A percentile compares a stretch with the other conserved stretches of the same genome.
Evolutionary conservation across 2,888 invertebrate genomes (phyloP).

Genomic region (Trissonchulus sp.): DNA sequence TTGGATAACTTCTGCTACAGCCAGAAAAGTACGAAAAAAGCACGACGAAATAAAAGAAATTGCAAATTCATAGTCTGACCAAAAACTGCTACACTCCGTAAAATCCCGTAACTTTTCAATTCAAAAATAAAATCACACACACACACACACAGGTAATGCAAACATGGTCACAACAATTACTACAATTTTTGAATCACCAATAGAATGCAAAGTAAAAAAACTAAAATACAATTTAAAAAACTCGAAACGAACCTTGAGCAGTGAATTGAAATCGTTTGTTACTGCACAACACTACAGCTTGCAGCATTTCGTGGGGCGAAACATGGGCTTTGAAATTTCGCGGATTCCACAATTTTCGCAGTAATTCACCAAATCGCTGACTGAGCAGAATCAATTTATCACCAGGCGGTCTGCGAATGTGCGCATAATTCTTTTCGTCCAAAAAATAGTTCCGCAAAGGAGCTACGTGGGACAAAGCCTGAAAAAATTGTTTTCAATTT

Average conservation of each 20-base stretch:
- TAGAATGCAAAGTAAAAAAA: no score
- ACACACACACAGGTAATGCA: no score
- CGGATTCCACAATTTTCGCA: conserved; percentile 97
- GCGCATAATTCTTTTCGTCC: conserved; percentile 78
- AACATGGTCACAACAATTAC: no score
- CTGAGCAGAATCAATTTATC: conserved; percentile 86
- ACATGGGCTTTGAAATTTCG: conserved; percentile 98
- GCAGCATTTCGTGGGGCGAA: conserved; percentile 99
- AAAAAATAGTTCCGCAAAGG: conserved; percentile 91
- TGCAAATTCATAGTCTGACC: no score
- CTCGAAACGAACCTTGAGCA: conserved; percentile 68
- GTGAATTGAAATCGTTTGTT: conserved; percentile 99
- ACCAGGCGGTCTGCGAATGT: conserved; percentile 81
- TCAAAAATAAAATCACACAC: no score
- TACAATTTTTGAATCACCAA: no score
- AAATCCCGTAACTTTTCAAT: no score
- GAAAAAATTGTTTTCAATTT: no score
- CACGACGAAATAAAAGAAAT: no score
- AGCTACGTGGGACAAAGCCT: conserved; percentile 89
- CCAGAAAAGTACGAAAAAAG: no score
- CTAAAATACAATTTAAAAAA: not conserved
- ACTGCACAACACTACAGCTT: conserved; percentile 75
- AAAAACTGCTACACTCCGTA: no score
- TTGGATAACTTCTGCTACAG: no score
- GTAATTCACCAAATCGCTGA: conserved; percentile 77